phyloP scores from a whole-genome alignment of 2,797 vertebrate genomes.

The Eulemur mongoz region DNA sequence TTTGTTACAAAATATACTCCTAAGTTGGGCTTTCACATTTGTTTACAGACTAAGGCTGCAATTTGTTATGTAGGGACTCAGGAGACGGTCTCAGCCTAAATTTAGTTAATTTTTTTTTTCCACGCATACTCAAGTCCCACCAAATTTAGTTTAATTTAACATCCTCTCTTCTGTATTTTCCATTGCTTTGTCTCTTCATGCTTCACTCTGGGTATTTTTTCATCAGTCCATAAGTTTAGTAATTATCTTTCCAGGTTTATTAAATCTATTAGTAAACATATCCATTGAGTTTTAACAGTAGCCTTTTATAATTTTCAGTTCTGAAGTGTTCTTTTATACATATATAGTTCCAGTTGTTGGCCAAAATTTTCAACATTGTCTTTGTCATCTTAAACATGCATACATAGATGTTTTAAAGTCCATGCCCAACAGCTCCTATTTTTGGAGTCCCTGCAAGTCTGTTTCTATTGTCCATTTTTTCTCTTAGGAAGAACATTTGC shows the following conservation, averaged over 20 bases:
- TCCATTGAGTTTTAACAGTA: not conserved
- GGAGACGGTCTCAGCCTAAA: not conserved
- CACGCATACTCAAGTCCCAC: too few relatives aligned
- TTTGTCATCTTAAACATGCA: not conserved
- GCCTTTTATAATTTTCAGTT: not conserved
- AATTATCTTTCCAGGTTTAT: not conserved
- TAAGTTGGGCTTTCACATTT: not conserved
- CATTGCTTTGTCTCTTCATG: not conserved
- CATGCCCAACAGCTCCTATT: not conserved
- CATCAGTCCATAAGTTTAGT: not conserved
- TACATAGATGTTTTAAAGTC: not conserved
- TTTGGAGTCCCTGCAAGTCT: not conserved
- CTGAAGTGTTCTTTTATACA: not conserved
- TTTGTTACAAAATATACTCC: not conserved
- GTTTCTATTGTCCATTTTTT: not conserved
- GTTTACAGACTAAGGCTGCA: not conserved
- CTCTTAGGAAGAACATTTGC: not conserved
- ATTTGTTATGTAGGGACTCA: not conserved
- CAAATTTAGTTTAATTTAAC: not conserved
- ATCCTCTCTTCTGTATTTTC: not conserved
- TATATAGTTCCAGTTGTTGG: not conserved
- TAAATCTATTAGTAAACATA: not conserved
- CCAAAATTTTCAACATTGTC: not conserved
- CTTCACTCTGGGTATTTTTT: not conserved
- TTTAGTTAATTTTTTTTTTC: not conserved